A percentile compares a stretch with the other conserved stretches of the same genome.
These are phyloP conservation scores for Malacoctenus gilli DNA, from an alignment of 2,797 vertebrate species.

Conservation along the genomic window DNA sequence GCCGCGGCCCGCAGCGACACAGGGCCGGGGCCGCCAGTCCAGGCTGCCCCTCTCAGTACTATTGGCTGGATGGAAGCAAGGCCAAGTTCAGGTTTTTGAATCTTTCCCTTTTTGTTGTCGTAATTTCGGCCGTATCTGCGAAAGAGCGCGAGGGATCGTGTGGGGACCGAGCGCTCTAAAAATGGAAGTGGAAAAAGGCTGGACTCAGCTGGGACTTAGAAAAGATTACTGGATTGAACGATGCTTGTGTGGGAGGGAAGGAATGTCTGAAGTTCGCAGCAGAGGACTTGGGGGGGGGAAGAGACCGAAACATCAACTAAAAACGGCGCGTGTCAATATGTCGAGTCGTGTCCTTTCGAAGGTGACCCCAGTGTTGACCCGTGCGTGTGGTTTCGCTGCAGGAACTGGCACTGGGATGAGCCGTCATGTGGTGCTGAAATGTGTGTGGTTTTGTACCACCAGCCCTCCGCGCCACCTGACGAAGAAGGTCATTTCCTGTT, in stretches of 20 bases:
- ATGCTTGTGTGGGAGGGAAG: constrained; percentile 16
- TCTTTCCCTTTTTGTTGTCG: constrained; percentile 29
- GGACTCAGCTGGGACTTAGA: constrained; percentile 1
- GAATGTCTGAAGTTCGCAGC: constrained; percentile 13
- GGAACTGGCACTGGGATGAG: constrained; percentile 94
- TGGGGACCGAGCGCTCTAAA: not conserved
- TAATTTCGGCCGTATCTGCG: not conserved
- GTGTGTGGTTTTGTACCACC: constrained; percentile 92
- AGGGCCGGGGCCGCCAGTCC: constrained; percentile 60
- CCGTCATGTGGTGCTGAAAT: constrained; percentile 91
- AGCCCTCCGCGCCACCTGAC: constrained; percentile 82
- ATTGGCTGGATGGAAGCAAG: constrained; percentile 90
- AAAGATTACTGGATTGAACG: constrained; percentile 20
- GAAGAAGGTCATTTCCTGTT: constrained; percentile 86
- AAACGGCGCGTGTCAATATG: not conserved
- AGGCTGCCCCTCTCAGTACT: constrained; percentile 87
- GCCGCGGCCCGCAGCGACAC: constrained; percentile 74
- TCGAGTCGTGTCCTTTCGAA: not conserved
- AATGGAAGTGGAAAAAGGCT: constrained; percentile 5
- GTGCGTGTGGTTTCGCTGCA: constrained; percentile 58
- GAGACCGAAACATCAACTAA: not conserved
- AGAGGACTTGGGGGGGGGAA: constrained; percentile 1
- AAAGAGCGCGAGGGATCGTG: not conserved
- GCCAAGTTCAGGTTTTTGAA: constrained; percentile 83
- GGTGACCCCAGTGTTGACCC: not conserved